These are phyloP conservation scores for Carassius auratus DNA, from an alignment of 2,113 vertebrate species.

Conservation along the genomic window DNA sequence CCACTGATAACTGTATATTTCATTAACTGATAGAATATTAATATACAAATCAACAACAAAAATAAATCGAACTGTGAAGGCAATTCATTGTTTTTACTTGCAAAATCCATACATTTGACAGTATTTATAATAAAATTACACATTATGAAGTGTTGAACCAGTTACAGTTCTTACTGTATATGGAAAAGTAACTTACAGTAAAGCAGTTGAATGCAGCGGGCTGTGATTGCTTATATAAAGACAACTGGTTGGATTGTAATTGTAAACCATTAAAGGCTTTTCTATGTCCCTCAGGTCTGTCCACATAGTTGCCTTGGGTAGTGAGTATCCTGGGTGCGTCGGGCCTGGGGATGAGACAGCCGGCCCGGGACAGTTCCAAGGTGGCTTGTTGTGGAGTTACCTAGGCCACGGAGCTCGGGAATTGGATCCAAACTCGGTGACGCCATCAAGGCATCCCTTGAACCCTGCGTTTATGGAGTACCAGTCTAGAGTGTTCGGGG, in stretches of 20 bases:
- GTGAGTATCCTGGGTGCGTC: slow-evolving; percentile 81
- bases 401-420: slow-evolving; percentile 79
- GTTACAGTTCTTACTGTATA: background rate
- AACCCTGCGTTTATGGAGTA: slow-evolving; percentile 86
- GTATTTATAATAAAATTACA: background rate
- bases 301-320: slow-evolving; percentile 90
- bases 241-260: background rate
- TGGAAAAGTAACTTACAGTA: background rate
- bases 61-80: background rate
- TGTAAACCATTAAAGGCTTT: background rate
- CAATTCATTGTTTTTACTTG: background rate
- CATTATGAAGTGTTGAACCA: background rate
- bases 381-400: slow-evolving; percentile 88
- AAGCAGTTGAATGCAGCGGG: background rate
- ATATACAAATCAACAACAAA: background rate
- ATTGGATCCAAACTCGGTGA: slow-evolving; percentile 74
- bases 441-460: slow-evolving; percentile 58
- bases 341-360: slow-evolving; percentile 79
- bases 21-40: background rate
- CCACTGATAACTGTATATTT: background rate
- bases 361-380: slow-evolving; percentile 77
- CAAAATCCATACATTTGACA: background rate
- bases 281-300: slow-evolving; percentile 79
- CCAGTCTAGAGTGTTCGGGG: slow-evolving; percentile 85
- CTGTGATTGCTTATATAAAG: background rate